Evolutionary conservation across 2,113 vertebrate genomes (phyloP).

Genomic region (Vireo altiloquus): DNA sequence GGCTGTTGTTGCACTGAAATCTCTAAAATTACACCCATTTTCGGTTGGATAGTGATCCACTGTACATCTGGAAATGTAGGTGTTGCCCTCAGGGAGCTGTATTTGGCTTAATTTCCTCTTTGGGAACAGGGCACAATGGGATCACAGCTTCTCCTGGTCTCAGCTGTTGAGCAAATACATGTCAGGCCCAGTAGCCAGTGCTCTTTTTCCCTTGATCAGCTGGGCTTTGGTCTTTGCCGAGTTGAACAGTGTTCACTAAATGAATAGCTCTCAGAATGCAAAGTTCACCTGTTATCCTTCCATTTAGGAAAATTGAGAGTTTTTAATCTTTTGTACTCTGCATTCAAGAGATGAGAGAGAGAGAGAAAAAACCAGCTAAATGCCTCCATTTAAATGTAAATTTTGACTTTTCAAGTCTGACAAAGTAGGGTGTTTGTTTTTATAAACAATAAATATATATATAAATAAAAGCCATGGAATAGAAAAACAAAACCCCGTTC

Average conservation of each 20-base stretch:
- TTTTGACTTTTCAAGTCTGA: slow-evolving; percentile 64
- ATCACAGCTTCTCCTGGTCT: slow-evolving; percentile 8
- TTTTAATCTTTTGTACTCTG: slow-evolving; percentile 41
- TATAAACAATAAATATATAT: slow-evolving; percentile 6
- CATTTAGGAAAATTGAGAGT: slow-evolving; percentile 53
- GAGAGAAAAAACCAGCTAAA: neutral
- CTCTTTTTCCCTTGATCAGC: slow-evolving; percentile 23
- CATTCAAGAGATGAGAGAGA: slow-evolving; percentile 1
- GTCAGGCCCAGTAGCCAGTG: neutral
- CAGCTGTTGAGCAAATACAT: slow-evolving; percentile 28
- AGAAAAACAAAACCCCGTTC: neutral
- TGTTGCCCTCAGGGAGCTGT: neutral
- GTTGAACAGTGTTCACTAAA: slow-evolving; percentile 27
- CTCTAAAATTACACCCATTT: slow-evolving; percentile 18
- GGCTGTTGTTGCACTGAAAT: neutral
- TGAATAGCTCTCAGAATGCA: slow-evolving; percentile 34
- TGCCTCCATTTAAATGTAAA: slow-evolving; percentile 67
- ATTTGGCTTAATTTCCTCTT: neutral
- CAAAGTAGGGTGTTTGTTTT: slow-evolving; percentile 50
- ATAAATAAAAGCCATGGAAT: slow-evolving; percentile 14
- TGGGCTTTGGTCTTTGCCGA: neutral
- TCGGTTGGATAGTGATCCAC: neutral
- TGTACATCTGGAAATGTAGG: slow-evolving; percentile 4
- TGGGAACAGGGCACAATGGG: neutral
- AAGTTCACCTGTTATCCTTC: slow-evolving; percentile 47